These are phyloP conservation scores for Furcula furcula DNA, from an alignment of 2,888 invertebrate species.

Conservation along the genomic window DNA sequence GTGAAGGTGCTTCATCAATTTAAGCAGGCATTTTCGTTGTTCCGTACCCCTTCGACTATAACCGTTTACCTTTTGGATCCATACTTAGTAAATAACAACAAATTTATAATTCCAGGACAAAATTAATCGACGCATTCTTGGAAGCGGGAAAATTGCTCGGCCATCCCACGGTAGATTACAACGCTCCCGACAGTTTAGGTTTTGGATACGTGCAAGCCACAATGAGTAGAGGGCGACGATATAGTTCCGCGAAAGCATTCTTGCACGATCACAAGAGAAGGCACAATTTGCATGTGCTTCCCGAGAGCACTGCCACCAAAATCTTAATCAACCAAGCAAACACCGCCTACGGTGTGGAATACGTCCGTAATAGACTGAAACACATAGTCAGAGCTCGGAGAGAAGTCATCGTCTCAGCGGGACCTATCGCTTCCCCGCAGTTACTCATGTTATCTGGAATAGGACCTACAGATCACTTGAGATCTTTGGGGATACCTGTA, in stretches of 20 bases:
- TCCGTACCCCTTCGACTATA: too few species aligned
- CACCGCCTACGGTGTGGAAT: conserved; percentile 86
- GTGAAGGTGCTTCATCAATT: too few species aligned
- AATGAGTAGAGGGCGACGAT: conserved; percentile 81
- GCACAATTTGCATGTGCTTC: conserved; percentile 85
- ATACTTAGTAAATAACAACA: too few species aligned
- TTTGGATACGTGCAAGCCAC: conserved; percentile 85
- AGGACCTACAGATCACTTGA: conserved; percentile 79
- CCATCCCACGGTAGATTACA: conserved; percentile 86
- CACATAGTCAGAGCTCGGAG: conserved; percentile 83
- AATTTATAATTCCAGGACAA: conserved; percentile 51
- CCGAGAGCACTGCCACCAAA: conserved; percentile 84
- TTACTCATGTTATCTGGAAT: conserved; percentile 93
- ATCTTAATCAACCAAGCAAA: conserved; percentile 84
- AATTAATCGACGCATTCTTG: conserved; percentile 74
- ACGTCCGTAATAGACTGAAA: conserved; percentile 73
- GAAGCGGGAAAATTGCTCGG: conserved; percentile 85
- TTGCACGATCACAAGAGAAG: conserved; percentile 82
- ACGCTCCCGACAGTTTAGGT: conserved; percentile 83
- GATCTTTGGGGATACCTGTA: conserved; percentile 79
- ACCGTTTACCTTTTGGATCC: too few species aligned
- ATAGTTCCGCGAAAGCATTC: conserved; percentile 85
- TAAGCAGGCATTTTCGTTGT: too few species aligned
- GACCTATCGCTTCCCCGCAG: conserved; percentile 94
- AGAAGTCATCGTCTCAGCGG: conserved; percentile 93